Conservation (phyloP, 2,888 invertebrate genomes). For the Philhelius pedissequus region DNA sequence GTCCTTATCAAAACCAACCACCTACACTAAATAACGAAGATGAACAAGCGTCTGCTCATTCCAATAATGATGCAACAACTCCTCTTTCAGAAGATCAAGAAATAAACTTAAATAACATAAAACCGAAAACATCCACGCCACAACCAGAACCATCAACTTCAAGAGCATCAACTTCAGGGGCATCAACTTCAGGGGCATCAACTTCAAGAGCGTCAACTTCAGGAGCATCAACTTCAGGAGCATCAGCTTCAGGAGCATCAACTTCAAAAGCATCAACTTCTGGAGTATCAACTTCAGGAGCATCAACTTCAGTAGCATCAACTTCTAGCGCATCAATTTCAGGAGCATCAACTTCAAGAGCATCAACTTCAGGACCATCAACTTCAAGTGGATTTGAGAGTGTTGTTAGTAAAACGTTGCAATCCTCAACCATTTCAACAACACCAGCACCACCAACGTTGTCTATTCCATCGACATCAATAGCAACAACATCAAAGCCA, state of each 20-base stretch:
- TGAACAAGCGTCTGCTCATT: constrained; percentile 28
- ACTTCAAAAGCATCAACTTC: constrained; percentile 43
- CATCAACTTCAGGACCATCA: constrained; percentile 39
- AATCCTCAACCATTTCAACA: constrained; percentile 75
- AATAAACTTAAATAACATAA: constrained; percentile 9
- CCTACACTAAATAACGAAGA: constrained; percentile 45
- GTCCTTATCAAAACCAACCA: constrained; percentile 80
- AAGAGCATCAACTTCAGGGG: constrained; percentile 16
- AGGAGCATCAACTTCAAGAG: constrained; percentile 29
- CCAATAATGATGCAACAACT: constrained; percentile 30
- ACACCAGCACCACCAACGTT: constrained; percentile 16
- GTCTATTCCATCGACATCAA: background rate
- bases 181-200: constrained; percentile 32
- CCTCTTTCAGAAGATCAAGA: constrained; percentile 22
- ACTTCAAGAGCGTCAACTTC: constrained; percentile 29
- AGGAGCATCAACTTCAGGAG: constrained; percentile 28
- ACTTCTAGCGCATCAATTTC: constrained; percentile 30
- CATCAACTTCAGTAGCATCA: constrained; percentile 38
- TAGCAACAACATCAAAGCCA: constrained; percentile 55
- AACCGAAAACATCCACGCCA: constrained; percentile 12
- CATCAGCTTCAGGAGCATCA: constrained; percentile 5
- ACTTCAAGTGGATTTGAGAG: constrained; percentile 8
- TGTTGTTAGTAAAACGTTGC: constrained; percentile 43
- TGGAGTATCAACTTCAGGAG: no score
- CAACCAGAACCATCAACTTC: constrained; percentile 43